Base-by-base conservation (phyloP, 2,888 invertebrate genomes). In the Eubasilissa splendida region DNA sequence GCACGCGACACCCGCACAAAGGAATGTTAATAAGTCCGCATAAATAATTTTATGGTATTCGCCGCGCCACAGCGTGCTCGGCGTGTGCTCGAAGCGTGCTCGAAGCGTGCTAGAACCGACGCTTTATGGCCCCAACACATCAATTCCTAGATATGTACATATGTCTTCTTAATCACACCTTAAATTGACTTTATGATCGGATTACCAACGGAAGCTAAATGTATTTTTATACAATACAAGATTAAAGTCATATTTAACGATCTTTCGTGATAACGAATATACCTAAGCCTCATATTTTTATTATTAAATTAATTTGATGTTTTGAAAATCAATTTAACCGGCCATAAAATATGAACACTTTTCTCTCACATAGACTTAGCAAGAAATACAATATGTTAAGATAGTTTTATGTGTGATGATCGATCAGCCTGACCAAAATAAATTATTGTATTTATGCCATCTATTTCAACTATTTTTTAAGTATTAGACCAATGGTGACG, bases 131-230 rank as follows among this genome's bases (percentile, higher is more conserved):
- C 42, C 42, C 42, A 42, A 42, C 42, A 42, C 42, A 42, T 42
- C 42, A 42, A 7, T 42, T 42, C 42, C 42, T 42, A 42, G 42
- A 42, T 42, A 42, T 42, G 42, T 42, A 42, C 42, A 42, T 42
- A 42, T 42, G 42, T 42, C 42, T 42, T 1, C 42, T 42, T 42
- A 42, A 42, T 42, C 42, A 42, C 42, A 42, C 42, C 9, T 58
- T 58, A 58, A 58, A n/a, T 58, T 58, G 12, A n/a, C 66, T 74
- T 74, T 42, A 74, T 33, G 31, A 12, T 14, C 74, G 74, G 74
- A 74, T 74, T 58, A 74, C 58, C 50, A 66, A 66, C 74, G 42
- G 74, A 58, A 58, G 74, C 74, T 12, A 66, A 66, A 33, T 74
- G 56, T 31, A 74, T 58, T 50, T 14, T 33, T 58, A 58, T 53